Base-by-base conservation (phyloP, 2,797 vertebrate genomes). In the Arrhamphus sclerolepis region DNA sequence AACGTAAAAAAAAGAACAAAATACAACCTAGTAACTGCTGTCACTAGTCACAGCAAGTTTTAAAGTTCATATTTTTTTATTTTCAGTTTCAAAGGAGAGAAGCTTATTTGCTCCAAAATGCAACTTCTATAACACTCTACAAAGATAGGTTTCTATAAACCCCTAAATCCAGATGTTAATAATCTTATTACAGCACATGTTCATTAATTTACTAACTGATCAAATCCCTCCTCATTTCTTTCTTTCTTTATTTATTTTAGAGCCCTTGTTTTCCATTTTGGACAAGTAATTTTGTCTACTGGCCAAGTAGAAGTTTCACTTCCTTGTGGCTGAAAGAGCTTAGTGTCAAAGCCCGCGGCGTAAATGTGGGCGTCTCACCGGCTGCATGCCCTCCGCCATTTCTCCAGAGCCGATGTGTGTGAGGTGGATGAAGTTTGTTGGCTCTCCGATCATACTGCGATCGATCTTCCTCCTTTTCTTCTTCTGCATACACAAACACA, bases 331-430 rank as follows among this genome's bases (percentile, higher is more conserved):
- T 43, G 4, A 43, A 11, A 43, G 11, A 13, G 14, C 1, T 16
- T 41, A 2, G 20, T 10, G 10, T 42, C 41, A 42, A 10, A 2
- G 29, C 29, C 29, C 2, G 29, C 29, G 8, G 29, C 29, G 7
- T 19, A 3, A 40, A 2, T 1, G 22, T 22, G 10, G 41, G 1
- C 0, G 6, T 52, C 86, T 83, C 89, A 96, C 95, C 92, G 93
- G 94, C 47, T 93, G 92, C 56, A 93, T 91, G 1, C 94, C 94
- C 0, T 93, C 92, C 0, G 84, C 87, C 94, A 96, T 97, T 82
- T 97, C 95, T 17, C 95, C 95, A 0, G 96, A 96, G 56, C 96
- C 96, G 2, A 97, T 95, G 85, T 97, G 96, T 0, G 96, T 97
- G 85, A 96, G 92, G 85, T 97, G 95, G 24, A 96, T 87, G 53